A percentile compares a stretch with the other conserved stretches of the same genome.
Conservation (phyloP, 2,888 invertebrate species). For the Nezara viridula region DNA sequence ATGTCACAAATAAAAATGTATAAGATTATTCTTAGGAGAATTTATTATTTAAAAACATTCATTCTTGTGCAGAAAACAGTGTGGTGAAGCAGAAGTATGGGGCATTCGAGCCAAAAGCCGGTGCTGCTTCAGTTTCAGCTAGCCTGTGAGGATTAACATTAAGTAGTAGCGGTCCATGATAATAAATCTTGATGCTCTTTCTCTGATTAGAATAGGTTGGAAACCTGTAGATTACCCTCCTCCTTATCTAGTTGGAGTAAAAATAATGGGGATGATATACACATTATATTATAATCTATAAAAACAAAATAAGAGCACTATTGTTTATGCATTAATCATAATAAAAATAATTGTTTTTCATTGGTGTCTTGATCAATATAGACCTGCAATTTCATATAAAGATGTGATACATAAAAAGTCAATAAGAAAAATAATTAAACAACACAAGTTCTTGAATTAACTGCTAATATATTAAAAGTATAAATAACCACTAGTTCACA, state of each 20-base stretch:
- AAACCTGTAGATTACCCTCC: neutral
- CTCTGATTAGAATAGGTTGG: neutral
- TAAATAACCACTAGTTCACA: too few species aligned
- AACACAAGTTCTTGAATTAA: neutral
- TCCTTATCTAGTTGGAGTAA: too few species aligned
- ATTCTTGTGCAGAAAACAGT: neutral
- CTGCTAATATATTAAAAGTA: too few species aligned
- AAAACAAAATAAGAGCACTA: too few species aligned
- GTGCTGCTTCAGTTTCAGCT: neutral
- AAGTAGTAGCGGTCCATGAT: neutral
- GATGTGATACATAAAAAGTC: neutral
- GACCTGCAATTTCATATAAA: too few species aligned
- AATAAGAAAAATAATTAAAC: neutral
- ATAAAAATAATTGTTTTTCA: too few species aligned
- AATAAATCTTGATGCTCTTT: too few species aligned
- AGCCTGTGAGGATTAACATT: neutral
- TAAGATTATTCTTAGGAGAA: neutral
- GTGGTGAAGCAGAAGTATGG: neutral
- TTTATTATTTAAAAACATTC: neutral
- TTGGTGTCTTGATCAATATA: too few species aligned
- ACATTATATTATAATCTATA: too few species aligned
- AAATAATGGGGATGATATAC: too few species aligned
- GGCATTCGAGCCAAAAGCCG: neutral
- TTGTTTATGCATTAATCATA: too few species aligned
- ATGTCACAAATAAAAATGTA: neutral